Evolutionary conservation across 2,113 vertebrate species (phyloP).

Genomic region (Peromyscus californicus): DNA sequence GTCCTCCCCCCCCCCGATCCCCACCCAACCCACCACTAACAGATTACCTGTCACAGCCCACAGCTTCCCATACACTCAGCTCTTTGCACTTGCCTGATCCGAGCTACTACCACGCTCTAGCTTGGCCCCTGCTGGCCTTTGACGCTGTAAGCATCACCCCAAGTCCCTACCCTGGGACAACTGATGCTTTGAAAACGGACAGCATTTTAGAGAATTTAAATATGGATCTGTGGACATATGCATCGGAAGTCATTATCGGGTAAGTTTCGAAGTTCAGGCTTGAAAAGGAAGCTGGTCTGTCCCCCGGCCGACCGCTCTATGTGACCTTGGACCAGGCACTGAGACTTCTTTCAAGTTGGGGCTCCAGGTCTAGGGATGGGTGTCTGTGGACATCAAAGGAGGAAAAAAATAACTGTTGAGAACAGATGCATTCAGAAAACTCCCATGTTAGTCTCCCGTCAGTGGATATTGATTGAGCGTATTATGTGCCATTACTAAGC

Average conservation of each 20-base stretch:
- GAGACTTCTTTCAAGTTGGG: not conserved
- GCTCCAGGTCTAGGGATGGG: not conserved
- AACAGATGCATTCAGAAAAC: not conserved
- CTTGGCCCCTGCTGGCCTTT: not conserved
- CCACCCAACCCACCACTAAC: not conserved
- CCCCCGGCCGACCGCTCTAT: fast-evolving
- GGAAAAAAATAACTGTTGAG: not conserved
- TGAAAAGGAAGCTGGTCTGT: not conserved
- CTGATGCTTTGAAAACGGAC: not conserved
- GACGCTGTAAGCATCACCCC: not conserved
- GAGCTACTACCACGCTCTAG: not conserved
- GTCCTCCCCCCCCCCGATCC: not conserved
- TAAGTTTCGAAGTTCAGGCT: not conserved
- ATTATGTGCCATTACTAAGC: not conserved
- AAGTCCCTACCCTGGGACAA: not conserved
- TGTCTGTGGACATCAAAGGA: not conserved
- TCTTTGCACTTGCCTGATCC: not conserved
- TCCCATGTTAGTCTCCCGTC: not conserved
- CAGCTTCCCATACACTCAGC: not conserved
- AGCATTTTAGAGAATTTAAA: not conserved
- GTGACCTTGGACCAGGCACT: not conserved
- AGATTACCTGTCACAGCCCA: fast-evolving
- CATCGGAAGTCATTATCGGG: too few relatives aligned
- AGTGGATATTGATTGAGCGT: not conserved
- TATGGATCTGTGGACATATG: not conserved